Conservation (phyloP, 1,140 invertebrate species). For the Eupristina koningsbergeri region DNA sequence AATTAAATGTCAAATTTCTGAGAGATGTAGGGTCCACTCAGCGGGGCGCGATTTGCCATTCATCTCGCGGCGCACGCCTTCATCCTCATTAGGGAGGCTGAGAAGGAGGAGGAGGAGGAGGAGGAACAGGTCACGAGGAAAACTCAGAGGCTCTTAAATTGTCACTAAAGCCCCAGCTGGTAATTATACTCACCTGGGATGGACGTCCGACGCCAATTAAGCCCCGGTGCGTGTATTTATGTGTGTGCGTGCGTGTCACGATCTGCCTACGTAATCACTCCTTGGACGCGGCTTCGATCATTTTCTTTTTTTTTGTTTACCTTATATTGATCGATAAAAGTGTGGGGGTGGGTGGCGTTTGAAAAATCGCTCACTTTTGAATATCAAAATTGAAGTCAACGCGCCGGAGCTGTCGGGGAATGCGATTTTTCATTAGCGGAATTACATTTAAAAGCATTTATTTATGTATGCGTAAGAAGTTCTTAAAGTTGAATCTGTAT, state of each 20-base stretch:
- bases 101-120: background rate
- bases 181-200: slow-evolving; percentile 21
- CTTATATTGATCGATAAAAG: background rate
- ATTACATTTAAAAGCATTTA: no score
- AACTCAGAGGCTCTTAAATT: slow-evolving; percentile 26
- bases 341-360: background rate
- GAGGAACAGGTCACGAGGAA: slow-evolving; percentile 2
- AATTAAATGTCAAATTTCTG: slow-evolving; percentile 52
- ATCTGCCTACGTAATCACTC: slow-evolving; percentile 1
- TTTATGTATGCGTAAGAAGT: background rate
- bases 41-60: background rate
- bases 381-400: background rate
- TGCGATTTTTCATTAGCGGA: no score
- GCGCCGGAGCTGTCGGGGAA: no score
- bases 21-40: background rate
- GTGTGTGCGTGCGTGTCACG: slow-evolving; percentile 4
- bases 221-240: background rate
- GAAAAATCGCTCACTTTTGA: background rate
- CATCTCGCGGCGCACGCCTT: background rate
- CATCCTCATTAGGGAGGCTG: background rate
- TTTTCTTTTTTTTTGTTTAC: background rate
- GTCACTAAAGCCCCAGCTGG: slow-evolving; percentile 12
- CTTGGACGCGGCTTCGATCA: background rate
- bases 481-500: background rate
- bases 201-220: slow-evolving; percentile 29